Percentiles rank a stretch among this genome's conserved stretches.
These are phyloP conservation scores for Myiothlypis chrysogaster DNA, from an alignment of 2,797 vertebrate species.

Conservation along the genomic window DNA sequence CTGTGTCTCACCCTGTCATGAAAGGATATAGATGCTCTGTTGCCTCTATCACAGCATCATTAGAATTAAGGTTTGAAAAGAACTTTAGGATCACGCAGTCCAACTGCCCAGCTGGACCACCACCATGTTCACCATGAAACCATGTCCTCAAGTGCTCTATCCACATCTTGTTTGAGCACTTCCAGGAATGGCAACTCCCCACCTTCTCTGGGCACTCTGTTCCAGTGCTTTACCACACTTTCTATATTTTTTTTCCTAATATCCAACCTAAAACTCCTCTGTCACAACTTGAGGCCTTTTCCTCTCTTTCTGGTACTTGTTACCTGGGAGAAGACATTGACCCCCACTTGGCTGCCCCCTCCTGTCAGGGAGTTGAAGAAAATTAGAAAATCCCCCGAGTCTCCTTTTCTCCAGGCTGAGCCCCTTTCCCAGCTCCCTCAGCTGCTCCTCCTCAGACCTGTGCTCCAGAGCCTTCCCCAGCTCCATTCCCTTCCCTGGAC, in stretches of 20 bases:
- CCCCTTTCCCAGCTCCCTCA: not conserved
- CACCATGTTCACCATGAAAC: not conserved
- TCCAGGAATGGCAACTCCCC: not conserved
- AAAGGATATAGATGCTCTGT: not conserved
- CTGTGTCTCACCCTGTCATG: not conserved
- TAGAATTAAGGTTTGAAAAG: not conserved
- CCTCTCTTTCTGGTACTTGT: not conserved
- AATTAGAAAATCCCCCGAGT: too few relatives aligned
- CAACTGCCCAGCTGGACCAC: not conserved
- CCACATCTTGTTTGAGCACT: not conserved
- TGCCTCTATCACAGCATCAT: not conserved
- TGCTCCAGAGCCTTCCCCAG: not conserved
- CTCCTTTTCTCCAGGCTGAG: not conserved
- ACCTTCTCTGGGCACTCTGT: not conserved
- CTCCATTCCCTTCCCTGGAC: fast-evolving
- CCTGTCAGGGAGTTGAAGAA: not conserved
- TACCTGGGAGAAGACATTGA: not conserved
- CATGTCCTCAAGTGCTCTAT: too few relatives aligned
- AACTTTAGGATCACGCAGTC: not conserved
- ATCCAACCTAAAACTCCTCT: not conserved
- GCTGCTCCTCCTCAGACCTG: not conserved
- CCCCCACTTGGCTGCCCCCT: fast-evolving
- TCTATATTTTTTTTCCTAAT: not conserved
- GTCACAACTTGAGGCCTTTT: not conserved
- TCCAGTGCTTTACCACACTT: not conserved